These are phyloP conservation scores for Watsonalla cultraria DNA, from an alignment of 2,888 invertebrate species.

Conservation along the genomic window DNA sequence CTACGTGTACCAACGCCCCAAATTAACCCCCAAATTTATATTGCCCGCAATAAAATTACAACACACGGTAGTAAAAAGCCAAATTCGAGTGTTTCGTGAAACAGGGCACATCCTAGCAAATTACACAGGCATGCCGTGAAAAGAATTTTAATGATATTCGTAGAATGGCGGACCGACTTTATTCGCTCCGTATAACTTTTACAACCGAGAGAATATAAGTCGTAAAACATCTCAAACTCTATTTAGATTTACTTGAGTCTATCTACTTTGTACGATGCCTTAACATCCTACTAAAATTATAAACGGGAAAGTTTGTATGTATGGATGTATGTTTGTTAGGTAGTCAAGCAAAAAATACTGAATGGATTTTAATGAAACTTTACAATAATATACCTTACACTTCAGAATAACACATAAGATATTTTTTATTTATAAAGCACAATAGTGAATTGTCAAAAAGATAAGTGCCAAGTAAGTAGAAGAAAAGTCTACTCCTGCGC, in stretches of 20 bases:
- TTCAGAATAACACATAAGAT: no score
- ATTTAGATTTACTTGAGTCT: constrained; percentile 22
- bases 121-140: constrained; percentile 27
- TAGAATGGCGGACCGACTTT: constrained; percentile 9
- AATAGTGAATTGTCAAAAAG: no score
- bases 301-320: no score
- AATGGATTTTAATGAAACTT: no score
- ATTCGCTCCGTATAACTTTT: constrained; percentile 16
- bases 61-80: constrained; percentile 20
- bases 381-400: no score
- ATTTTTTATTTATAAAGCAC: no score
- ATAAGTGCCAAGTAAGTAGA: no score
- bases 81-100: constrained; percentile 17
- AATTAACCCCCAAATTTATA: constrained; percentile 25
- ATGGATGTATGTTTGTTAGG: no score
- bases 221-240: constrained; percentile 24
- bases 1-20: constrained; percentile 4
- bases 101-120: constrained; percentile 22
- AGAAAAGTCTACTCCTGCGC: no score
- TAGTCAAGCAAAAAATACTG: no score
- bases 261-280: constrained; percentile 15
- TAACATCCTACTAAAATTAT: not conserved
- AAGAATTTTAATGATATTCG: constrained; percentile 41
- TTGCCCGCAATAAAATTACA: constrained; percentile 22
- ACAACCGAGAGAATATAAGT: constrained; percentile 14